Evolutionary conservation across 2,113 vertebrate genomes (phyloP).

Genomic region (Eonycteris spelaea): DNA sequence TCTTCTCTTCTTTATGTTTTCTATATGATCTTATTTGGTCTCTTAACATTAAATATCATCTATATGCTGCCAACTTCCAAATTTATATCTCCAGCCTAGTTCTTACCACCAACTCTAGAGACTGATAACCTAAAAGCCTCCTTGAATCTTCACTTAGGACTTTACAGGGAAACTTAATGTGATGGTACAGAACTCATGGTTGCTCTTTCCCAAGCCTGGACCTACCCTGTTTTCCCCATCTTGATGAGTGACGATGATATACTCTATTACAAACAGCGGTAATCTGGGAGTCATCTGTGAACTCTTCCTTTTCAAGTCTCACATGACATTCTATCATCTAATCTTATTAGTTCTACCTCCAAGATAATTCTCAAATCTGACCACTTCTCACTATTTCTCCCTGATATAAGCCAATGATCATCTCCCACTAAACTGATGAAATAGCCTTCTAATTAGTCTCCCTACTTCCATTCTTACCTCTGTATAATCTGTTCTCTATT

Average conservation of each 20-base stretch:
- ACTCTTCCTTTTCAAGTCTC: not conserved
- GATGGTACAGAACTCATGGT: not conserved
- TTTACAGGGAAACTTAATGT: not conserved
- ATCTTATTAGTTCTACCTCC: not conserved
- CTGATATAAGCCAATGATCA: not conserved
- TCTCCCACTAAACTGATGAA: not conserved
- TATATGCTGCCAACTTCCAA: not conserved
- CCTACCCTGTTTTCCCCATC: not conserved
- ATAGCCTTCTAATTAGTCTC: not conserved
- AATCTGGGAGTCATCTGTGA: not conserved
- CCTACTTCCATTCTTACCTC: not conserved
- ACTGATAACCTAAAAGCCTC: not conserved
- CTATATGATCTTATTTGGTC: not conserved
- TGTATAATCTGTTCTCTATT: not conserved
- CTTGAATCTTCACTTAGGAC: not conserved
- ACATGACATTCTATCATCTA: not conserved
- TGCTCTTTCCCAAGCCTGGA: not conserved
- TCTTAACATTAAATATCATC: not conserved
- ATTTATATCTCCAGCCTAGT: not conserved
- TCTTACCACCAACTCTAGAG: not conserved
- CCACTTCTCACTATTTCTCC: not conserved
- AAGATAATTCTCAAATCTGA: not conserved
- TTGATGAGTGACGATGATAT: not conserved
- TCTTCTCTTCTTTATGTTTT: constrained; percentile 5
- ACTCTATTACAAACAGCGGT: not conserved